phyloP scores from a whole-genome alignment of 2,113 vertebrate genomes.

The Python bivittatus region DNA sequence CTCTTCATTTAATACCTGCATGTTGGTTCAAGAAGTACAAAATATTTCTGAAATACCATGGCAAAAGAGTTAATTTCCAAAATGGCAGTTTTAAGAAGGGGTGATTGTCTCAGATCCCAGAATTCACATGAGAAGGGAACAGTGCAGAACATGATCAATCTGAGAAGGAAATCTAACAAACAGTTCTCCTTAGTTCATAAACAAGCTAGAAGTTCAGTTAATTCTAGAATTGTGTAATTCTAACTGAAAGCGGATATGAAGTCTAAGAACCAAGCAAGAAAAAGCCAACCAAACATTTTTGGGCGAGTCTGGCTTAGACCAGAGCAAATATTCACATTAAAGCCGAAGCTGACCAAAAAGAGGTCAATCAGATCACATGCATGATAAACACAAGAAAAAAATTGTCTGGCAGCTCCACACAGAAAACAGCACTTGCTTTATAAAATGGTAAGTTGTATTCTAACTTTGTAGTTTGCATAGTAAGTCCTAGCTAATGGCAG shows the following conservation, averaged over 20 bases:
- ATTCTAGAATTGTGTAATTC: slow-evolving; percentile 26
- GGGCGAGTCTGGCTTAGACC: not conserved
- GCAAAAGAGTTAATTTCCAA: not conserved
- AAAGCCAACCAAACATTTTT: not conserved
- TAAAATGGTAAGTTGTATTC: not conserved
- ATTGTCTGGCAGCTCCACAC: not conserved
- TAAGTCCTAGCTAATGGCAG: not conserved
- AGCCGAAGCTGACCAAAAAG: not conserved
- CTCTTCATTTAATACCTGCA: not conserved
- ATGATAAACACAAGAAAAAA: not conserved
- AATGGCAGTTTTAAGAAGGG: not conserved
- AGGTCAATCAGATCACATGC: not conserved
- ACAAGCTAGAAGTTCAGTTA: slow-evolving; percentile 1
- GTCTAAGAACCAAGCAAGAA: not conserved
- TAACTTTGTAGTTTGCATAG: not conserved
- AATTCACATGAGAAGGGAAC: not conserved
- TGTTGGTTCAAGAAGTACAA: not conserved
- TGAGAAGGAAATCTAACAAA: not conserved
- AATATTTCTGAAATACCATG: not conserved
- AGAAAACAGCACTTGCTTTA: not conserved
- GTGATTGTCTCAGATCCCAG: not conserved
- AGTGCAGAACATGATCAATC: not conserved
- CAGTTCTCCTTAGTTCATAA: not conserved
- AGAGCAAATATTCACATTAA: slow-evolving; percentile 15
- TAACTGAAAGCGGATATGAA: slow-evolving; percentile 18